Conservation (phyloP, 2,888 invertebrate genomes). For the Synergus itoensis region DNA sequence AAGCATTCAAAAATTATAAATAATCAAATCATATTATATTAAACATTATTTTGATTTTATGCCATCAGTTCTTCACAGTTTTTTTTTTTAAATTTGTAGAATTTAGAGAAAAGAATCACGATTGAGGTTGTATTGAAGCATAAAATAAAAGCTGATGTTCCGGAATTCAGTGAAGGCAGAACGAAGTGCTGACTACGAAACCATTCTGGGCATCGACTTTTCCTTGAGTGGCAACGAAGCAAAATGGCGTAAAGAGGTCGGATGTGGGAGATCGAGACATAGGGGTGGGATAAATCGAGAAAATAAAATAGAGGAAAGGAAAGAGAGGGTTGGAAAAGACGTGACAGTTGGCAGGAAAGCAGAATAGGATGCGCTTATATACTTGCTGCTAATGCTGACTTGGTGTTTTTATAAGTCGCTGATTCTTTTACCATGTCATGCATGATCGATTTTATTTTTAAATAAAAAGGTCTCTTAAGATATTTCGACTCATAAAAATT, state of each 20-base stretch:
- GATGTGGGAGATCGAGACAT: conserved; percentile 40
- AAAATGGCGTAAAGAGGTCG: conserved; percentile 58
- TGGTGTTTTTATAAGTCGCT: conserved; percentile 24
- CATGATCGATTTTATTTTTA: neutral
- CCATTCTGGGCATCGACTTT: conserved; percentile 62
- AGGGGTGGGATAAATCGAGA: conserved; percentile 47
- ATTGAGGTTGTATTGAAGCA: conserved; percentile 16
- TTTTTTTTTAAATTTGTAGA: neutral
- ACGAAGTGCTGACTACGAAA: conserved; percentile 66
- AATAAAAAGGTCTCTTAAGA: neutral
- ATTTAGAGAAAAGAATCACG: neutral
- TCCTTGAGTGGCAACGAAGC: conserved; percentile 64
- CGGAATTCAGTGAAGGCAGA: conserved; percentile 20
- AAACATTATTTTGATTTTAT: no score
- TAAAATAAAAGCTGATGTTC: conserved; percentile 39
- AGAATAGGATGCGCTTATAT: conserved; percentile 8
- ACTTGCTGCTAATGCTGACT: conserved; percentile 22
- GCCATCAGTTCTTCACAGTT: neutral
- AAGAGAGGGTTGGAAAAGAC: conserved; percentile 33
- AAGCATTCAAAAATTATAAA: neutral
- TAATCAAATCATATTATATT: neutral
- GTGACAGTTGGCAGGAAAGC: conserved; percentile 32
- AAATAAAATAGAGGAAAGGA: conserved; percentile 48
- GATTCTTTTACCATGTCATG: conserved; percentile 15
- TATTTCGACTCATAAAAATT: neutral